Percentiles rank a stretch among this genome's conserved stretches.
Conservation (phyloP, 2,888 invertebrate species). For the Aphidoletes aphidimyza region DNA sequence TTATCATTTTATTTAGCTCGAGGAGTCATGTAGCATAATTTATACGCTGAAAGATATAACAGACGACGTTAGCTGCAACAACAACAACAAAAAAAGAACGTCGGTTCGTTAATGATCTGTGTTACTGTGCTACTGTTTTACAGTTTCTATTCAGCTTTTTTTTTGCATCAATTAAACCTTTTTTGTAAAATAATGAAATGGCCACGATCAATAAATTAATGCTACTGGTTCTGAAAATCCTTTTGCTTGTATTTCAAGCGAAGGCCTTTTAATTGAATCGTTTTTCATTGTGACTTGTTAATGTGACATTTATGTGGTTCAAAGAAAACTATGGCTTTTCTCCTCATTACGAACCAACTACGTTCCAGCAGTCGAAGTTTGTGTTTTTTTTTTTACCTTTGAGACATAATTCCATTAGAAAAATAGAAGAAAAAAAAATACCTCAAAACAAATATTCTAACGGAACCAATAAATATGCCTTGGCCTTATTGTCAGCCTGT, state of each 20-base stretch:
- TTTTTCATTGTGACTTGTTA: not conserved
- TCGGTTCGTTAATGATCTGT: slow-evolving; percentile 45
- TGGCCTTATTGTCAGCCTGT: not conserved
- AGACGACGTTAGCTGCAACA: not conserved
- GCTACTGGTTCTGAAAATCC: slow-evolving; percentile 20
- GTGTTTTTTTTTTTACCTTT: too few species aligned
- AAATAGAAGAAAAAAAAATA: too few species aligned
- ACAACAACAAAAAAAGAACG: too few species aligned
- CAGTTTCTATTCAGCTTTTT: too few species aligned
- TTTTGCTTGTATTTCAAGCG: not conserved
- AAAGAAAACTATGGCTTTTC: too few species aligned
- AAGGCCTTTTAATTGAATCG: not conserved
- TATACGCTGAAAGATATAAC: not conserved
- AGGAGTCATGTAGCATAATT: not conserved
- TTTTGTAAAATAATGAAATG: not conserved
- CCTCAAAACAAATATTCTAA: too few species aligned
- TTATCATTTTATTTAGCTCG: not conserved
- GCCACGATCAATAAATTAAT: not conserved
- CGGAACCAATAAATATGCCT: not conserved
- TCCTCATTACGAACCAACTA: too few species aligned
- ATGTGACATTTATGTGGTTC: too few species aligned
- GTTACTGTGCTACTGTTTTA: slow-evolving; percentile 50
- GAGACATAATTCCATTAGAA: too few species aligned
- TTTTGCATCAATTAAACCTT: slow-evolving; percentile 29
- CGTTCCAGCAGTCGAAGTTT: too few species aligned